These are phyloP conservation scores for Noctilio leporinus DNA, from an alignment of 2,113 vertebrate species.

Conservation along the genomic window DNA sequence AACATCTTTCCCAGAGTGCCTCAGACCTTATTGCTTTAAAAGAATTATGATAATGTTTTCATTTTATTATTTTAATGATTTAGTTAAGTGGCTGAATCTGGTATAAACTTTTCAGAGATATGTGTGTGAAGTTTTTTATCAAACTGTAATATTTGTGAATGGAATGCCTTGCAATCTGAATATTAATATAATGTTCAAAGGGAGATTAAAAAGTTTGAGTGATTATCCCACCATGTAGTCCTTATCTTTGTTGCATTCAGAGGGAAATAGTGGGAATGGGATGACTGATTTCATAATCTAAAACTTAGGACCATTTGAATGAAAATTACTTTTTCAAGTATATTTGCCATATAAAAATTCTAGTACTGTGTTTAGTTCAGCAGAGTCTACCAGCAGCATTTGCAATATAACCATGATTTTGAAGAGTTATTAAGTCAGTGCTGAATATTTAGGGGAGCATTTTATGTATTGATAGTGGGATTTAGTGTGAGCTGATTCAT, in stretches of 20 bases:
- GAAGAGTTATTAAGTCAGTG: background rate
- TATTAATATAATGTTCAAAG: constrained; percentile 66
- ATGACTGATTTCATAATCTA: background rate
- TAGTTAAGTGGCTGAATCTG: constrained; percentile 75
- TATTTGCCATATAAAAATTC: background rate
- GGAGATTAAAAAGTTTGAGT: constrained; percentile 70
- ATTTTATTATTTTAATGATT: constrained; percentile 78
- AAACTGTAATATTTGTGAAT: constrained; percentile 74
- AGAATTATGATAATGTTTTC: constrained; percentile 75
- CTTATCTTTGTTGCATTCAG: constrained; percentile 4
- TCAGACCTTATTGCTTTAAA: constrained; percentile 79
- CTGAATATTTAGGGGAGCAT: background rate
- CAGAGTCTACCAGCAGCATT: background rate
- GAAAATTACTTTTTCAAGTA: background rate
- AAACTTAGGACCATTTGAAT: background rate
- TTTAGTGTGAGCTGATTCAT: background rate
- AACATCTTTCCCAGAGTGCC: constrained; percentile 79
- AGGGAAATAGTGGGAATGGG: background rate
- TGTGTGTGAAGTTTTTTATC: constrained; percentile 72
- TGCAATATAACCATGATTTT: background rate
- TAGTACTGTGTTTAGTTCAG: background rate
- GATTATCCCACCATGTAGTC: constrained; percentile 40
- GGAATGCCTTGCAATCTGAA: constrained; percentile 66
- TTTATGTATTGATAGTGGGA: background rate
- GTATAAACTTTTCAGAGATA: constrained; percentile 56